Evolutionary conservation across 2,888 invertebrate genomes (phyloP).

Genomic region (Drosophila prostipennis): DNA sequence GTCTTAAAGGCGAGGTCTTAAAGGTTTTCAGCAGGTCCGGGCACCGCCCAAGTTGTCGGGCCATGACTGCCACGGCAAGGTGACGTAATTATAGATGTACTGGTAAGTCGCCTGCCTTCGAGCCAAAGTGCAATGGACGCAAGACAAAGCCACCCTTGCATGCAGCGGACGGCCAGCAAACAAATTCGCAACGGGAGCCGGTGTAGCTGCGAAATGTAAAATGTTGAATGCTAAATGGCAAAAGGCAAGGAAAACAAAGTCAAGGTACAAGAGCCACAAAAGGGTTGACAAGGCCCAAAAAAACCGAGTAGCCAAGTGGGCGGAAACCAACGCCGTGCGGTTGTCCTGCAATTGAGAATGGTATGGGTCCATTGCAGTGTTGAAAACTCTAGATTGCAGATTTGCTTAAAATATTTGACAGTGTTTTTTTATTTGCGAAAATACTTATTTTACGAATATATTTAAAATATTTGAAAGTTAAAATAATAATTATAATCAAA

Average conservation of each 20-base stretch:
- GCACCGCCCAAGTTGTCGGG: conserved; percentile 28
- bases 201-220: conserved; percentile 31
- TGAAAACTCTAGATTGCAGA: background rate
- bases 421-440: too few species aligned
- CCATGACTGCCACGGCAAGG: conserved; percentile 56
- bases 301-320: conserved; percentile 37
- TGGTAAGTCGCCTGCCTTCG: conserved; percentile 56
- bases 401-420: too few species aligned
- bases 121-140: conserved; percentile 66
- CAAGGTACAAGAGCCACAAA: conserved; percentile 31
- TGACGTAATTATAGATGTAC: conserved; percentile 80
- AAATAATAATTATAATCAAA: too few species aligned
- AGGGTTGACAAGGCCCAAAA: conserved; percentile 37
- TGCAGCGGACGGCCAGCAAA: conserved; percentile 40
- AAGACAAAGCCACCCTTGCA: conserved; percentile 54
- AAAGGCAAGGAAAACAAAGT: conserved; percentile 39
- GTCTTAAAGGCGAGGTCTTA: conserved; percentile 35
- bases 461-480: too few species aligned
- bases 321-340: conserved; percentile 38
- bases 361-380: conserved; percentile 4
- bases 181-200: conserved; percentile 35
- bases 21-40: conserved; percentile 3
- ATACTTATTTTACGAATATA: too few species aligned
- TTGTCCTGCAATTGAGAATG: conserved; percentile 13
- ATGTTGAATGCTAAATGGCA: conserved; percentile 23